phyloP scores from a whole-genome alignment of 2,797 vertebrate species.

The Thripadectes ignobilis region DNA sequence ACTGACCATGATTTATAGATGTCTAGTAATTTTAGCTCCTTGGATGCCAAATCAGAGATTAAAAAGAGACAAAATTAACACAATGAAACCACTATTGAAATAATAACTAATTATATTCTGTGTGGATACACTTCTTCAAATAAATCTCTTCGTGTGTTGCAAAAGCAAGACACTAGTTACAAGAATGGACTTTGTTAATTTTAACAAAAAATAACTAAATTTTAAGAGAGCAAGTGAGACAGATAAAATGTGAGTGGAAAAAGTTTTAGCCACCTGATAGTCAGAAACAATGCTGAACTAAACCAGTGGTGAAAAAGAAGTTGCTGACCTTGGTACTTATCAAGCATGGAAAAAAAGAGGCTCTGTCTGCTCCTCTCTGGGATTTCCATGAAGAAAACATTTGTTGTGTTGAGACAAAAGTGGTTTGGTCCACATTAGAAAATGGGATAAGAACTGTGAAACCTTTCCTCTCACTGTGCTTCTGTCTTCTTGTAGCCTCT shows the following conservation, averaged over 20 bases:
- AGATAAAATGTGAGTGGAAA: background rate
- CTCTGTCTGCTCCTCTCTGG: background rate
- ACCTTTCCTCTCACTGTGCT: background rate
- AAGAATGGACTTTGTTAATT: background rate
- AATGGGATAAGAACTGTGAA: background rate
- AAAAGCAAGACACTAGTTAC: background rate
- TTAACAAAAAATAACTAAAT: background rate
- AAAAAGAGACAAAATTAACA: background rate
- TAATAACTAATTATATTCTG: background rate
- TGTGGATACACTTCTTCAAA: background rate
- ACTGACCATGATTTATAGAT: background rate
- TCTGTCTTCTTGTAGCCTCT: background rate
- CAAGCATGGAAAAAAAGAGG: background rate
- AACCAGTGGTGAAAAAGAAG: background rate
- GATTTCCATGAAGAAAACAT: background rate
- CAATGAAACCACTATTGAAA: background rate
- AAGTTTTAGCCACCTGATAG: background rate
- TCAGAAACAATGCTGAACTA: background rate
- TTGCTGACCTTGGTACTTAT: background rate
- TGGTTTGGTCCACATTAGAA: background rate
- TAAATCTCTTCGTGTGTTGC: background rate
- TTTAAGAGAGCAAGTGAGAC: background rate
- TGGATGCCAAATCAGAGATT: background rate
- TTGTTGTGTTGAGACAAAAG: background rate
- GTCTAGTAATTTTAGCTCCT: background rate